These are phyloP conservation scores for Phoxinus phoxinus DNA, from an alignment of 2,113 vertebrate species.

Conservation along the genomic window DNA sequence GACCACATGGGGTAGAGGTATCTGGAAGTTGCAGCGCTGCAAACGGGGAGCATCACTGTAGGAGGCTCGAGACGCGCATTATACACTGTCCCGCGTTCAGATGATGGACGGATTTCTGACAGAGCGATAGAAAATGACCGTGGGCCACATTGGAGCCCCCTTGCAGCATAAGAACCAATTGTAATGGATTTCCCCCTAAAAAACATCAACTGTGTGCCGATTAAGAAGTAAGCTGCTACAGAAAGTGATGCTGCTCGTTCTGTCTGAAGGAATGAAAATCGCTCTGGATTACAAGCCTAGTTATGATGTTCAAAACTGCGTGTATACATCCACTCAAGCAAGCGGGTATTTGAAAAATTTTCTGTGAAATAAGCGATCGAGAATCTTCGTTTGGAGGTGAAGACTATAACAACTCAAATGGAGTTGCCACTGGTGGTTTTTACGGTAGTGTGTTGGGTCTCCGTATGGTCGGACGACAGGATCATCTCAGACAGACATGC, in stretches of 20 bases:
- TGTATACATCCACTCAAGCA: background rate
- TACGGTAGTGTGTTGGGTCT: conserved; percentile 72
- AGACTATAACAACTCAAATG: conserved; percentile 57
- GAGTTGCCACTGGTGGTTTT: conserved; percentile 73
- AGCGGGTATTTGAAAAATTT: conserved; percentile 10
- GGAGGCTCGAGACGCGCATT: conserved; percentile 11
- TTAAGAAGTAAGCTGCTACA: background rate
- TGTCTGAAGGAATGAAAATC: conserved; percentile 4
- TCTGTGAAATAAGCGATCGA: background rate
- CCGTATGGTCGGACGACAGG: conserved; percentile 79
- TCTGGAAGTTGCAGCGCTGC: conserved; percentile 36
- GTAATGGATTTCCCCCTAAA: conserved; percentile 8
- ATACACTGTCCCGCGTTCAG: conserved; percentile 26
- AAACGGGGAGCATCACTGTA: conserved; percentile 35
- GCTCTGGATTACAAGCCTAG: conserved; percentile 22
- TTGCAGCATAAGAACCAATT: background rate
- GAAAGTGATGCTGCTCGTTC: conserved; percentile 21
- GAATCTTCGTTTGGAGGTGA: conserved; percentile 17
- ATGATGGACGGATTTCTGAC: conserved; percentile 20
- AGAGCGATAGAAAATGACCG: background rate
- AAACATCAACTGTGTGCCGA: background rate
- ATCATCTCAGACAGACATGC: conserved; percentile 79
- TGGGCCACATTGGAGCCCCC: background rate
- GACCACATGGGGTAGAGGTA: conserved; percentile 36
- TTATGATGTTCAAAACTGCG: conserved; percentile 1